phyloP scores from a whole-genome alignment of 2,888 invertebrate genomes.

The Balanococcus diminutus region DNA sequence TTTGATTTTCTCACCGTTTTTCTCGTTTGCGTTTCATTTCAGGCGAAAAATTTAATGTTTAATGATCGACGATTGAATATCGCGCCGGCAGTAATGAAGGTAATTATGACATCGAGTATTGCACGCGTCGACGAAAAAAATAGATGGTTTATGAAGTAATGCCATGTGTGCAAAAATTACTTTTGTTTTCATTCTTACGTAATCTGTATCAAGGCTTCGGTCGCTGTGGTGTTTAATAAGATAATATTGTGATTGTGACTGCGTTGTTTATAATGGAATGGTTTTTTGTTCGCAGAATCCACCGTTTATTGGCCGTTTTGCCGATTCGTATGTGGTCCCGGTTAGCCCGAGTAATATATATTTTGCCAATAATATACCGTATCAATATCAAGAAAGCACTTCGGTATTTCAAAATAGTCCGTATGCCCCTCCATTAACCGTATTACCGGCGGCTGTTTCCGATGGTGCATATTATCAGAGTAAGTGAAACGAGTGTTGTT shows the following conservation, averaged over 20 bases:
- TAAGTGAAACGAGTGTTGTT: neutral
- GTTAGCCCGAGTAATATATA: constrained; percentile 38
- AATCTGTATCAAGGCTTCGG: neutral
- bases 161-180: neutral
- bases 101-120: neutral
- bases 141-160: neutral
- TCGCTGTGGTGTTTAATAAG: neutral
- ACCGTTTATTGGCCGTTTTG: constrained; percentile 3
- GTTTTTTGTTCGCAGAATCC: constrained; percentile 27
- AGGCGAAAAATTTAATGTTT: constrained; percentile 77
- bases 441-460: constrained; percentile 34
- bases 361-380: constrained; percentile 44
- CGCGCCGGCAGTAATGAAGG: constrained; percentile 82
- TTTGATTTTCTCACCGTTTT: neutral
- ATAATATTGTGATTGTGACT: neutral
- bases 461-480: constrained; percentile 37
- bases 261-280: neutral
- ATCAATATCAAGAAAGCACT: constrained; percentile 43
- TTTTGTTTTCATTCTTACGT: neutral
- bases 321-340: constrained; percentile 45
- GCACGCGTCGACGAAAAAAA: neutral
- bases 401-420: constrained; percentile 25
- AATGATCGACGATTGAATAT: constrained; percentile 83
- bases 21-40: constrained; percentile 58
- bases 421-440: constrained; percentile 43